phyloP scores from a whole-genome alignment of 2,888 invertebrate species.

The Eupelmus urozonus region DNA sequence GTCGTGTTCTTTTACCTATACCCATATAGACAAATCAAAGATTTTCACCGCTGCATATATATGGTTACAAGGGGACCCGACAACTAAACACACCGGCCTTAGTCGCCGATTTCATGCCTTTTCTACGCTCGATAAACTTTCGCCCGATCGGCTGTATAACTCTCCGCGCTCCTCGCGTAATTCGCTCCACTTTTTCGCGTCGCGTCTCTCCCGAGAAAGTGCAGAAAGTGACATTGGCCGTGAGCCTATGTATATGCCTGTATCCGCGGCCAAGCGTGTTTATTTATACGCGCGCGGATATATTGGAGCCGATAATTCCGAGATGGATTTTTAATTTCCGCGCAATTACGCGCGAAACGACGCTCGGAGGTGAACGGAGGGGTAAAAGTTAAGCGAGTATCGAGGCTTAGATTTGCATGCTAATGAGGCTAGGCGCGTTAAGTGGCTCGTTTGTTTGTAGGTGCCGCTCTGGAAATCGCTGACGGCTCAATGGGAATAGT shows the following conservation, averaged over 20 bases:
- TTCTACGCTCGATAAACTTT: slow-evolving; percentile 51
- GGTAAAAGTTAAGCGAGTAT: too few relatives aligned
- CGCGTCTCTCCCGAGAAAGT: slow-evolving; percentile 41
- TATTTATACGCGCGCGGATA: neutral
- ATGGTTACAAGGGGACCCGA: neutral
- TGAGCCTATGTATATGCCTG: neutral
- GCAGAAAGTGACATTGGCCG: slow-evolving; percentile 50
- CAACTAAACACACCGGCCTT: neutral
- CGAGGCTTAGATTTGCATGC: too few relatives aligned
- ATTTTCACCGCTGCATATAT: neutral
- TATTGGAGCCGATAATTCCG: slow-evolving; percentile 10
- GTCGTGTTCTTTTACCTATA: too few relatives aligned
- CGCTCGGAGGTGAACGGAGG: neutral
- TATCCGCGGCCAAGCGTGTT: neutral
- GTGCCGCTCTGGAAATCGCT: too few relatives aligned
- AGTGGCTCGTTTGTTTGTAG: too few relatives aligned
- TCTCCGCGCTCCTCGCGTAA: slow-evolving; percentile 28
- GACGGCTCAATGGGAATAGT: too few relatives aligned
- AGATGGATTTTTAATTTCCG: neutral
- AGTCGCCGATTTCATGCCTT: slow-evolving; percentile 30
- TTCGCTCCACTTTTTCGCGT: slow-evolving; percentile 55
- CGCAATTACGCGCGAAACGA: neutral
- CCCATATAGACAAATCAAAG: neutral
- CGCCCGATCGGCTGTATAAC: slow-evolving; percentile 27
- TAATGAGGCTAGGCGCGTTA: too few relatives aligned